Base-by-base conservation (phyloP, 2,797 vertebrate genomes). In the Pteronotus mesoamericanus region DNA sequence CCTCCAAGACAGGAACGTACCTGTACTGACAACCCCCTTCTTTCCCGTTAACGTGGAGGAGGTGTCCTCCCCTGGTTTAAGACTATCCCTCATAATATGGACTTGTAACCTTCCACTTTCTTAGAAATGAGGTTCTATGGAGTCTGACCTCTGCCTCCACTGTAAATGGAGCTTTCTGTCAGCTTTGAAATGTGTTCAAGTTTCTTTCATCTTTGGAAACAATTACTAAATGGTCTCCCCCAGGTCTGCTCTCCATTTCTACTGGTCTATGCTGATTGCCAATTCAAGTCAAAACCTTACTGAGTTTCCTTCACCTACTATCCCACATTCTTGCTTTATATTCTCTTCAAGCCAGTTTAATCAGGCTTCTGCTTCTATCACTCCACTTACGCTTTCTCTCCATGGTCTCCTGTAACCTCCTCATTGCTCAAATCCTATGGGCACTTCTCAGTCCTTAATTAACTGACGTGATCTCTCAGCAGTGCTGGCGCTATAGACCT, bases 141-240 rank as follows among this genome's bases (percentile, higher is more conserved):
- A 61, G 9, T 89, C 59, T 42, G 72, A 53, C 39, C 44, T 79
- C 32, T 75, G 42, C 37, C 51, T 91, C 84, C 79, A 51, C 48
- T 39, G 48, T 44, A 84, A 91, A 88, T 68, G 74, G 55, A 57
- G 59, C 32, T 77, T 89, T 46, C 26, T 26, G 16, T 83, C 42
- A 72, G 53, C n/a, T 26, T 2, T 48, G 53, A 90, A 51, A 75
- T 32, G 42, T n/a, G 39, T 77, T 71, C 37, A 57, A 21, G 26
- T 90, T 83, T 69, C 75, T 93, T 53, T 79, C 4, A 5, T 46
- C 34, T 85, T 86, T 94, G 89, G 48, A 94, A 87, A 94, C 64
- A 74, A 24, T 51, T 42, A 75, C 44, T 82, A 57, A 68, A 71
- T 39, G 46, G 39, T 86, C 55, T 32, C 46, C 55, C 34, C 32